Base-by-base conservation (phyloP, 2,797 vertebrate genomes). In the Percopsis omiscomaycus region DNA sequence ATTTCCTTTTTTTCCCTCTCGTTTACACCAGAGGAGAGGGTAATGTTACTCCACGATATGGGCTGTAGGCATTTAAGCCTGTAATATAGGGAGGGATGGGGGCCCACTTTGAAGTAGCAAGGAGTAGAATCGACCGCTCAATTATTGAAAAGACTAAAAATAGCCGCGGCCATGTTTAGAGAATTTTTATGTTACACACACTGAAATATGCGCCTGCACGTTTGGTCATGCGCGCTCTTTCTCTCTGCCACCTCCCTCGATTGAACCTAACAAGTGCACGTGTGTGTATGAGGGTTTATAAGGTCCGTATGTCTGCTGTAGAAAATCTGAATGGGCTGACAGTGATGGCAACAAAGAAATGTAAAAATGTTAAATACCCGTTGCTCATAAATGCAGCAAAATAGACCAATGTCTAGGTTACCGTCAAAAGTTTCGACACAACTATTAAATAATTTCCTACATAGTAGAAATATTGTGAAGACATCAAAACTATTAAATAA, bases 61-160 rank as follows among this genome's bases (percentile, higher is more conserved):
- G 42, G 50, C 5, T 74, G 59, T 63, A 58, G 32, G 32, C 74
- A 62, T 78, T 71, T 74, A 69, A 2, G 27, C 11, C 32, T 37
- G 32, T 53, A 78, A 60, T 16, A 73, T 49, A 59, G n/a, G 60
- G 22, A 14, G 12, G 64, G 27, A 68, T 55, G 58, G 56, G 28
- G 52, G 56, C 16, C 16, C 6, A 61, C 73, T 84, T 81, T 82
- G 70, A 80, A 75, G 58, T 68, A 56, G 56, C 66, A 65, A 70
- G 57, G 32, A 59, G 73, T 70, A 63, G 71, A 74, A 67, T 73
- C 28, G 0, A 58, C 63, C 58, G 71, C 60, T 84, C 55, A 66
- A 72, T 86, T 75, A 82, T 73, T 76, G 72, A 85, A 72, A 58
- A 8, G 9, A 16, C 56, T 86, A 80, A 73, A 80, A 82, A 81